Conservation (phyloP, 2,113 vertebrate genomes). For the Equus przewalskii region DNA sequence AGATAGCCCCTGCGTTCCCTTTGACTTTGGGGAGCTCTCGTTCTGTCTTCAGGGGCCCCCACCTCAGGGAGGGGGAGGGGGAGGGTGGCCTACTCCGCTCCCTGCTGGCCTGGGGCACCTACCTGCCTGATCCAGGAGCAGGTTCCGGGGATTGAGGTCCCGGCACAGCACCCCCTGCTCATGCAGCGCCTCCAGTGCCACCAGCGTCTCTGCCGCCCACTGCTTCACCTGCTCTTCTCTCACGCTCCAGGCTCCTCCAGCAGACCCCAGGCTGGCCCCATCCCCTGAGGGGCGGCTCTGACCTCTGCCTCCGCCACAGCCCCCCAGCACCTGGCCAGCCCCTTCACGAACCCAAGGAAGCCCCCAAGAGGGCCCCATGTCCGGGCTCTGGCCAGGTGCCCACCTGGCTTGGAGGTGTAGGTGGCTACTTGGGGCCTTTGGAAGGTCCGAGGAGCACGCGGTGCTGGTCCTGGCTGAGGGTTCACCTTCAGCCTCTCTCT, state of each 20-base stretch:
- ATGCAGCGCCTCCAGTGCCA: conserved; percentile 96
- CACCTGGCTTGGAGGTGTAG: neutral
- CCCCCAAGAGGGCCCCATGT: neutral
- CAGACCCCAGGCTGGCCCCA: conserved; percentile 18
- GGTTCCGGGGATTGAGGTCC: conserved; percentile 97
- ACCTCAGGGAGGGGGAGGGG: neutral
- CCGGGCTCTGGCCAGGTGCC: conserved; percentile 39
- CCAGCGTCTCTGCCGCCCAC: conserved; percentile 95
- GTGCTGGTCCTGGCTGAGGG: neutral
- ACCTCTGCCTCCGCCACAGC: conserved; percentile 47
- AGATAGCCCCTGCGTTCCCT: neutral
- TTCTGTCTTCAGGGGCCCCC: neutral
- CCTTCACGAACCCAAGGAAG: conserved; percentile 64
- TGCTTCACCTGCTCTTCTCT: conserved; percentile 92
- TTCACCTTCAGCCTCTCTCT: neutral
- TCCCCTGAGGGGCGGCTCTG: neutral
- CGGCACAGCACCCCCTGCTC: conserved; percentile 96
- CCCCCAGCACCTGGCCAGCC: conserved; percentile 67
- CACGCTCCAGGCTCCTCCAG: conserved; percentile 87
- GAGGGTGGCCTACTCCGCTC: neutral
- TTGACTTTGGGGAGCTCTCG: neutral
- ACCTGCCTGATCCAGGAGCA: conserved; percentile 95
- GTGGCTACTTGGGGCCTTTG: neutral
- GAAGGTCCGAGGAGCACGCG: conserved; percentile 72
- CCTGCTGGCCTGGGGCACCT: conserved; percentile 39